phyloP scores from a whole-genome alignment of 1,140 invertebrate genomes.

The Dinoponera quadriceps region DNA sequence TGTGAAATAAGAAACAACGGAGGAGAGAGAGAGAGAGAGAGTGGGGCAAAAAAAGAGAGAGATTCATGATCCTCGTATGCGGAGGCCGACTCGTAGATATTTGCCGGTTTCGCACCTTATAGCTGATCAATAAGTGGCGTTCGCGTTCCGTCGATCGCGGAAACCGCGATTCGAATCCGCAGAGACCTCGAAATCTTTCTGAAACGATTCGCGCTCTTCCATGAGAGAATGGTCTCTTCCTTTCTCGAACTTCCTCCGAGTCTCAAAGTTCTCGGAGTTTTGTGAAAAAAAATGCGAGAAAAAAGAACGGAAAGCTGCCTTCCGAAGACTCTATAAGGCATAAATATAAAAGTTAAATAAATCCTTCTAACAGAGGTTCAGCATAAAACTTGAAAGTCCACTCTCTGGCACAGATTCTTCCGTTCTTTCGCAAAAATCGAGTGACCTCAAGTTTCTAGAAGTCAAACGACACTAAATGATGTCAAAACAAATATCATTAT shows the following conservation, averaged over 20 bases:
- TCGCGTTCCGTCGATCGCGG: slow-evolving; percentile 24
- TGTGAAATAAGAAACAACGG: slow-evolving; percentile 34
- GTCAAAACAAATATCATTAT: too few species aligned
- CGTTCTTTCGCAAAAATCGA: background rate
- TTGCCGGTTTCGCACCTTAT: background rate
- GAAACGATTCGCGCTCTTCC: slow-evolving; percentile 33
- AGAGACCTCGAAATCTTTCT: slow-evolving; percentile 11
- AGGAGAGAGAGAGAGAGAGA: background rate
- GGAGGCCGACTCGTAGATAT: background rate
- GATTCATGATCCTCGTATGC: slow-evolving; percentile 39
- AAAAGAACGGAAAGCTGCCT: background rate
- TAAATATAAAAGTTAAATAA: background rate
- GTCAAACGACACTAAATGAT: background rate
- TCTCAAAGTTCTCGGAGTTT: slow-evolving; percentile 39
- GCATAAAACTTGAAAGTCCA: background rate
- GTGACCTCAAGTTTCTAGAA: background rate
- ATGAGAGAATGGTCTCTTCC: slow-evolving; percentile 12
- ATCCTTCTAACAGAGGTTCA: background rate
- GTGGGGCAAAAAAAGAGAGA: background rate
- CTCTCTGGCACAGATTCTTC: background rate
- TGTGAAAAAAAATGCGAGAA: slow-evolving; percentile 7
- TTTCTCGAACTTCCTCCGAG: background rate
- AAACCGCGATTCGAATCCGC: slow-evolving; percentile 30
- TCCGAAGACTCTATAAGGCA: background rate
- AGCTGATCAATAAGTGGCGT: slow-evolving; percentile 31